Conservation (phyloP, 2,888 invertebrate genomes). For the Brachynemurus nebulosus region DNA sequence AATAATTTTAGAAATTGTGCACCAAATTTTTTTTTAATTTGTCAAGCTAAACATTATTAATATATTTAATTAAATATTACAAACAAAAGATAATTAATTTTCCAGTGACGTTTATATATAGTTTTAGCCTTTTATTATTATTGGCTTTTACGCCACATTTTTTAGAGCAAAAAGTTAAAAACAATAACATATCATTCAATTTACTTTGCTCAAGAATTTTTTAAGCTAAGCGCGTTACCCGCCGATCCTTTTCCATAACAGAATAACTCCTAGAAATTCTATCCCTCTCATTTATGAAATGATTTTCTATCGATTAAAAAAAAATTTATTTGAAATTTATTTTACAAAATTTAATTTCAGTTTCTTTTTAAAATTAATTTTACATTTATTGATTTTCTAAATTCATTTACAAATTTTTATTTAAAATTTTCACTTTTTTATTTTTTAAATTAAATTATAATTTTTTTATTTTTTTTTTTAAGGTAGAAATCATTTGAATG, state of each 20-base stretch:
- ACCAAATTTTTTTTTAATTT: constrained; percentile 4
- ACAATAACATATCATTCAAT: no score
- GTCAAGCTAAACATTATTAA: neutral
- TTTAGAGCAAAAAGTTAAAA: neutral
- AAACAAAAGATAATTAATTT: no score
- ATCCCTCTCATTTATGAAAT: constrained; percentile 2
- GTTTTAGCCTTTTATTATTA: neutral
- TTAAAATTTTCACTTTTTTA: neutral
- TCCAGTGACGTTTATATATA: no score
- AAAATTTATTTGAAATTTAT: neutral
- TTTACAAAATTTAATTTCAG: neutral
- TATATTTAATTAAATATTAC: neutral
- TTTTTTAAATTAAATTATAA: neutral
- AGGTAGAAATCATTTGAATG: constrained; percentile 8
- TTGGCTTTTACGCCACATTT: neutral
- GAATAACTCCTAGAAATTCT: neutral
- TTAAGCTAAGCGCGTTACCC: constrained; percentile 5
- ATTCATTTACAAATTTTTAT: neutral
- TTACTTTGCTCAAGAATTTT: constrained; percentile 3
- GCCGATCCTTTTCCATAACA: constrained; percentile 1
- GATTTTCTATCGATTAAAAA: neutral
- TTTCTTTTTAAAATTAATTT: neutral
- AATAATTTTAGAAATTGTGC: constrained; percentile 4
- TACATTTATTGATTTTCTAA: neutral
- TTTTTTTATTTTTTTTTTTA: neutral